Evolutionary conservation across 2,797 vertebrate species (phyloP).

Genomic region (Pelobates cultripes): DNA sequence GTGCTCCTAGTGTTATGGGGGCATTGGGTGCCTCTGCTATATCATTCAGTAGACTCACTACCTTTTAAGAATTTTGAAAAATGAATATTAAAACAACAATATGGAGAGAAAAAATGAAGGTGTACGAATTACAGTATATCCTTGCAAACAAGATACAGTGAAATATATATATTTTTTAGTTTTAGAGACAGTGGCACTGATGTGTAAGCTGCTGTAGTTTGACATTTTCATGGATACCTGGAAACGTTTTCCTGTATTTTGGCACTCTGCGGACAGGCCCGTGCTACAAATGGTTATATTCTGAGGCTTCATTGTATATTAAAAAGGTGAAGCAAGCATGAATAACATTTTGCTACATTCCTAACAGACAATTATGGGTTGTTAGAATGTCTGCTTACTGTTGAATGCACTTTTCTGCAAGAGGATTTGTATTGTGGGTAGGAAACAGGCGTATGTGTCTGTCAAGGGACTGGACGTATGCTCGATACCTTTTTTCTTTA

Average conservation of each 20-base stretch:
- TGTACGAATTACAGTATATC: too few relatives aligned
- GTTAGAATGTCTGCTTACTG: constrained; percentile 27
- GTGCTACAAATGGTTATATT: constrained; percentile 35
- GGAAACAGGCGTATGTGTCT: constrained; percentile 11
- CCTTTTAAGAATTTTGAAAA: neutral
- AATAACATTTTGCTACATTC: constrained; percentile 16
- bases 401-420: constrained; percentile 23
- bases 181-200: neutral
- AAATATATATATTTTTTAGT: neutral
- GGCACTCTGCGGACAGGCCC: constrained; percentile 21
- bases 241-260: constrained; percentile 32
- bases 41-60: neutral
- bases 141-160: neutral
- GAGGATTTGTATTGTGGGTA: neutral
- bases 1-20: too few relatives aligned
- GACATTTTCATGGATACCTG: constrained; percentile 11
- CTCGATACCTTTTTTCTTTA: constrained; percentile 3
- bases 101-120: neutral
- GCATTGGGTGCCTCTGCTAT: too few relatives aligned
- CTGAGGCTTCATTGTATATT: constrained; percentile 35
- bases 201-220: constrained; percentile 1
- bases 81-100: neutral
- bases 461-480: constrained; percentile 12
- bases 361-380: constrained; percentile 31
- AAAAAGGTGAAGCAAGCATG: constrained; percentile 49